Evolutionary conservation across 2,888 invertebrate genomes (phyloP).

Genomic region (Chalcis sispes): DNA sequence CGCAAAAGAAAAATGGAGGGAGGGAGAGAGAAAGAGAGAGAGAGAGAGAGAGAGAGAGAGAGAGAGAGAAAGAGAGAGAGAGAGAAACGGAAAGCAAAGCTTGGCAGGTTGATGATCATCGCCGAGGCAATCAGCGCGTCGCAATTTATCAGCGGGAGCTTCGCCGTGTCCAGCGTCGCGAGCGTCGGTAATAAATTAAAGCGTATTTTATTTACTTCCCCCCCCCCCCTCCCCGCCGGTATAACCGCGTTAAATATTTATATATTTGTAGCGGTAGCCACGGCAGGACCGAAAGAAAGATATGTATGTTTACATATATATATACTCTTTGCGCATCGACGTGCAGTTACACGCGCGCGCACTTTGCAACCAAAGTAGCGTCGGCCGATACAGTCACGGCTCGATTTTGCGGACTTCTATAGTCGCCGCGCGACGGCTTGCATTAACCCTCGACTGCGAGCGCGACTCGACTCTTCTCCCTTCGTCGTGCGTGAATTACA

Average conservation of each 20-base stretch:
- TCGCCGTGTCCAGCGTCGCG: background rate
- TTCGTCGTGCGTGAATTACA: constrained; percentile 31
- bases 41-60: too few species aligned
- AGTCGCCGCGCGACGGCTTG: too few species aligned
- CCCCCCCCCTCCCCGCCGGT: too few species aligned
- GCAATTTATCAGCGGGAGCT: constrained; percentile 44
- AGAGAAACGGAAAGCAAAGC: background rate
- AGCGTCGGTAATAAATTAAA: constrained; percentile 36
- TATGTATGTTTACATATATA: too few species aligned
- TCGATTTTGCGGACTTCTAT: background rate
- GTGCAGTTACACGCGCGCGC: background rate
- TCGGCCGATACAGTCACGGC: too few species aligned
- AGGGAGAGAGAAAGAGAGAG: too few species aligned
- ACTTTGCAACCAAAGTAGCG: too few species aligned
- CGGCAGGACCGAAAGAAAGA: too few species aligned
- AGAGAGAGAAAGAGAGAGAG: too few species aligned
- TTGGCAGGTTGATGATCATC: constrained; percentile 31
- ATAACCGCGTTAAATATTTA: constrained; percentile 51
- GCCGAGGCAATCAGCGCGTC: constrained; percentile 34
- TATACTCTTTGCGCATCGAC: background rate
- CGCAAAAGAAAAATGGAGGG: too few species aligned
- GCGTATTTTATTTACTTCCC: constrained; percentile 40
- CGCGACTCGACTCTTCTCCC: too few species aligned
- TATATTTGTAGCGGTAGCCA: background rate
- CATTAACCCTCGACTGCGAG: constrained; percentile 43